Evolutionary conservation across 37 sponge, comb jelly and placozoan genomes (phyloP).

Genomic region (Geodia barretti): DNA sequence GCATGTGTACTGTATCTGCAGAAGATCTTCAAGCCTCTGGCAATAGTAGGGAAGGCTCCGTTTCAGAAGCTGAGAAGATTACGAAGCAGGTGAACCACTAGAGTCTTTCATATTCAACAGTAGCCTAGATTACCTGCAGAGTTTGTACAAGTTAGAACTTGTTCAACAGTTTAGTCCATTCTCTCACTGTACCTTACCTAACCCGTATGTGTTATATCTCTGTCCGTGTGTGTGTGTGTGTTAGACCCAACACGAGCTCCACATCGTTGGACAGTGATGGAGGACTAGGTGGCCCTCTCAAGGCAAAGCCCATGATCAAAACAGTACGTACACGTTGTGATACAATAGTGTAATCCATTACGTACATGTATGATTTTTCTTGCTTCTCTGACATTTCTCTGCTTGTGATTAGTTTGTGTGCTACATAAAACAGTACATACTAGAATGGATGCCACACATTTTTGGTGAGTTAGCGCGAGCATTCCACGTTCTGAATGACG

Average conservation of each 20-base stretch:
- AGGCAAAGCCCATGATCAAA: constrained; percentile 25
- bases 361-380: not conserved
- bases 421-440: too few species aligned
- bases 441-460: too few species aligned
- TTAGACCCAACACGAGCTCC: not conserved
- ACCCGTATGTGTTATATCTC: not conserved
- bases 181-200: too few species aligned
- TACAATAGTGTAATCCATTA: too few species aligned
- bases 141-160: too few species aligned
- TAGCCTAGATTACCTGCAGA: too few species aligned
- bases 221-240: not conserved
- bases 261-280: not conserved
- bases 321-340: not conserved
- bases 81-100: not conserved
- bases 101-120: too few species aligned
- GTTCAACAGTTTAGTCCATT: too few species aligned
- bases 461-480: too few species aligned
- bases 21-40: constrained; percentile 38
- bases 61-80: constrained; percentile 27
- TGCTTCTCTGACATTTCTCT: too few species aligned
- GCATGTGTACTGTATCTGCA: not conserved
- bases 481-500: too few species aligned
- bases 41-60: constrained; percentile 1
- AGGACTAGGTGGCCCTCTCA: constrained; percentile 35
- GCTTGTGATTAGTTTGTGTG: too few species aligned